Percentiles rank a stretch among this genome's conserved stretches.
phyloP scores from a whole-genome alignment of 1,140 invertebrate genomes.

The Drosophila grimshawi region DNA sequence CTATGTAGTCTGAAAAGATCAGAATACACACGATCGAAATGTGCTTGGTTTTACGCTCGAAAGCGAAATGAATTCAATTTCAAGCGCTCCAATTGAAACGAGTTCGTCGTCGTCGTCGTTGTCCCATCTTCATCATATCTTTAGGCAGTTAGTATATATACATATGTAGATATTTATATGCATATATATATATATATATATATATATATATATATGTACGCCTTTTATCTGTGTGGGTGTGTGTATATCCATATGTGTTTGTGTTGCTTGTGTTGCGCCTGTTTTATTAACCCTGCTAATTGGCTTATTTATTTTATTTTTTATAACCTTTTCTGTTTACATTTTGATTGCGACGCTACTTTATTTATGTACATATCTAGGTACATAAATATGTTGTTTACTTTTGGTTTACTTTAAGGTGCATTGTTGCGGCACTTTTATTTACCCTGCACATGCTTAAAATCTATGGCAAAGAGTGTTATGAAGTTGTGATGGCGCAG shows the following conservation, averaged over 20 bases:
- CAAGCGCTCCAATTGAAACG: constrained; percentile 72
- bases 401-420: neutral
- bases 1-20: constrained; percentile 33
- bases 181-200: neutral
- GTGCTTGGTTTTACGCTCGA: constrained; percentile 55
- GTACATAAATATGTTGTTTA: neutral
- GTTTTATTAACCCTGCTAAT: constrained; percentile 56
- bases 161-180: no score
- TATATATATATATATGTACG: neutral
- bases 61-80: constrained; percentile 74
- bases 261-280: constrained; percentile 43
- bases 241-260: constrained; percentile 8
- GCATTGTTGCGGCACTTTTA: constrained; percentile 15
- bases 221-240: constrained; percentile 11
- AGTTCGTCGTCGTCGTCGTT: constrained; percentile 54
- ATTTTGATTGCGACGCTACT: constrained; percentile 63
- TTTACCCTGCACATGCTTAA: neutral
- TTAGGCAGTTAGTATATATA: no score
- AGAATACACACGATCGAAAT: constrained; percentile 55
- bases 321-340: constrained; percentile 66
- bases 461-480: no score
- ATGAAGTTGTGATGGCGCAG: no score
- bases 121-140: constrained; percentile 8
- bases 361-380: neutral
- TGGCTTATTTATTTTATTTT: constrained; percentile 69